A percentile compares a stretch with the other conserved stretches of the same genome.
phyloP scores from a whole-genome alignment of 2,888 invertebrate genomes.

The Thymelicus acteon region DNA sequence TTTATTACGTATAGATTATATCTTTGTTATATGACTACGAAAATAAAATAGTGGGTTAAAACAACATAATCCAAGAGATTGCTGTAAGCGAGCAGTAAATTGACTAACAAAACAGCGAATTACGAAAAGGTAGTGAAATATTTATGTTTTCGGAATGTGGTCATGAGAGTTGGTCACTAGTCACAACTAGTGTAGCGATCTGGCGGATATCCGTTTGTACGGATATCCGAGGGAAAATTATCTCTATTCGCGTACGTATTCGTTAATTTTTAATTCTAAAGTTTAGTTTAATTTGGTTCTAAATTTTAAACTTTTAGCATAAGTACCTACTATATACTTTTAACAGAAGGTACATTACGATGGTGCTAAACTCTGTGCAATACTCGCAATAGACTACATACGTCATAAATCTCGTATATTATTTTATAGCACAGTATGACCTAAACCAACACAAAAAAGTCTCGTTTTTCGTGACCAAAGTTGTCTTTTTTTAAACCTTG shows the following conservation, averaged over 20 bases:
- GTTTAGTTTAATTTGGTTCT: conserved; percentile 38
- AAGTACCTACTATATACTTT: too few relatives aligned
- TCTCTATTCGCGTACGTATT: background rate
- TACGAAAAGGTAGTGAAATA: conserved; percentile 3
- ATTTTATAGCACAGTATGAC: too few relatives aligned
- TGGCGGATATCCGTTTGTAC: background rate
- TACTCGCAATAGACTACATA: too few relatives aligned
- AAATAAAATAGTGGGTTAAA: conserved; percentile 1
- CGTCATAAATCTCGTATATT: too few relatives aligned
- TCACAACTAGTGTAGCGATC: background rate
- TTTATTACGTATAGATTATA: too few relatives aligned
- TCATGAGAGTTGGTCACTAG: background rate
- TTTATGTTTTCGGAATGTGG: background rate
- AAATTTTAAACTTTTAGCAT: conserved; percentile 33
- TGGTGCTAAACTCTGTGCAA: too few relatives aligned
- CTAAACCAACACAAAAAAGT: too few relatives aligned
- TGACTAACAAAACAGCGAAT: conserved; percentile 11
- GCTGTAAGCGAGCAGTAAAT: conserved; percentile 4
- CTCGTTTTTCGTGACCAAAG: too few relatives aligned
- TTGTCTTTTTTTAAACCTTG: too few relatives aligned
- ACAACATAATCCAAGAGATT: background rate
- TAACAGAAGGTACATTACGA: too few relatives aligned
- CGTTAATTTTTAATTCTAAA: background rate
- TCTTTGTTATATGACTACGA: background rate
- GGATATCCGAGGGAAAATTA: background rate